Evolutionary conservation across 2,113 vertebrate species (phyloP).

Genomic region (Ailurus styani): DNA sequence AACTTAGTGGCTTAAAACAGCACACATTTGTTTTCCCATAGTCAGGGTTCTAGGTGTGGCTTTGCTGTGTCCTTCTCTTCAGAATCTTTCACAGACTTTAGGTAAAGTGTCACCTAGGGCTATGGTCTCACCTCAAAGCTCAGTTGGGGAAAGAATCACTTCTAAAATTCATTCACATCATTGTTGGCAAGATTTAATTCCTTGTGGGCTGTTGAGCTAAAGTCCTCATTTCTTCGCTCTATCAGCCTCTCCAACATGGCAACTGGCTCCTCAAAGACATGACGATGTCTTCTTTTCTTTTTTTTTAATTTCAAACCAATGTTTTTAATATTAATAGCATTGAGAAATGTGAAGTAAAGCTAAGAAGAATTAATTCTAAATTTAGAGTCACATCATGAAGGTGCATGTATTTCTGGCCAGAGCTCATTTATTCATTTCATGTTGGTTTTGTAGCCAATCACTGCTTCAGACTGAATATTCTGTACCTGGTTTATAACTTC

Average conservation of each 20-base stretch:
- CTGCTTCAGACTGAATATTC: constrained; percentile 48
- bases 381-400: neutral
- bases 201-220: neutral
- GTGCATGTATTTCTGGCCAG: neutral
- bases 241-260: neutral
- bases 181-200: neutral
- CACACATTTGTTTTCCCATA: neutral
- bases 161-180: neutral
- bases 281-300: neutral
- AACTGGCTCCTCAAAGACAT: neutral
- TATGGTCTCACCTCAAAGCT: neutral
- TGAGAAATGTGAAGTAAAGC: neutral
- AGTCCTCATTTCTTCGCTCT: neutral
- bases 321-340: neutral
- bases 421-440: constrained; percentile 40
- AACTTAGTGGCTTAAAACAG: neutral
- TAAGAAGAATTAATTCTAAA: neutral
- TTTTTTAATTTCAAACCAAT: neutral
- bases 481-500: constrained; percentile 19
- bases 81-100: neutral
- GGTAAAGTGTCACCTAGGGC: neutral
- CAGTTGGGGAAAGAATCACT: neutral
- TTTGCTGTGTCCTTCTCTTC: neutral
- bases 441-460: constrained; percentile 52
- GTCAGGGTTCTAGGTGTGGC: neutral